These are phyloP conservation scores for Geophilus truncorum DNA, from an alignment of 2,888 invertebrate species.

Conservation along the genomic window DNA sequence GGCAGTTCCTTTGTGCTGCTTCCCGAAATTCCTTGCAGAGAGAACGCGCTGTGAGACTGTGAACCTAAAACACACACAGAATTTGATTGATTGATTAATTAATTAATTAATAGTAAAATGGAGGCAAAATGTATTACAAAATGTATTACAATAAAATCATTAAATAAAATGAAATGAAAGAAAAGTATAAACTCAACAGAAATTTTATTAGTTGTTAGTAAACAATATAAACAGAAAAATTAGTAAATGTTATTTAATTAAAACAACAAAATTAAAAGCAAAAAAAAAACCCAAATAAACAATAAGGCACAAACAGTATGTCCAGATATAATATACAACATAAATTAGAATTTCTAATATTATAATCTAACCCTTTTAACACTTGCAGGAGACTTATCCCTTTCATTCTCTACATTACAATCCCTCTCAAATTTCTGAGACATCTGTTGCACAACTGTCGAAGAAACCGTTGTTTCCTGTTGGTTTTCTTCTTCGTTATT, in stretches of 20 bases:
- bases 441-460: background rate
- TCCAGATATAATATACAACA: background rate
- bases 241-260: no score
- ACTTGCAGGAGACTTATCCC: background rate
- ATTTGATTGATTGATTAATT: no score
- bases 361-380: constrained; percentile 8
- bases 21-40: constrained; percentile 69
- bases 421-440: background rate
- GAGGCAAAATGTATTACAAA: no score
- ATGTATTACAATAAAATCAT: no score
- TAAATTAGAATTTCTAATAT: background rate
- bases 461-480: background rate
- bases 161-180: no score
- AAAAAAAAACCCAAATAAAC: constrained; percentile 28
- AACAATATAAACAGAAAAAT: background rate
- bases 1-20: constrained; percentile 42
- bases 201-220: background rate
- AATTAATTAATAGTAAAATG: no score
- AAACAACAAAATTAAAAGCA: background rate
- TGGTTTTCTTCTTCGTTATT: background rate
- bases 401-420: background rate
- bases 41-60: constrained; percentile 74
- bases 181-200: no score
- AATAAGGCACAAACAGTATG: background rate
- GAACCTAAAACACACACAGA: constrained; percentile 55